These are phyloP conservation scores for Scalopus aquaticus DNA, from an alignment of 2,113 vertebrate species.

Conservation along the genomic window DNA sequence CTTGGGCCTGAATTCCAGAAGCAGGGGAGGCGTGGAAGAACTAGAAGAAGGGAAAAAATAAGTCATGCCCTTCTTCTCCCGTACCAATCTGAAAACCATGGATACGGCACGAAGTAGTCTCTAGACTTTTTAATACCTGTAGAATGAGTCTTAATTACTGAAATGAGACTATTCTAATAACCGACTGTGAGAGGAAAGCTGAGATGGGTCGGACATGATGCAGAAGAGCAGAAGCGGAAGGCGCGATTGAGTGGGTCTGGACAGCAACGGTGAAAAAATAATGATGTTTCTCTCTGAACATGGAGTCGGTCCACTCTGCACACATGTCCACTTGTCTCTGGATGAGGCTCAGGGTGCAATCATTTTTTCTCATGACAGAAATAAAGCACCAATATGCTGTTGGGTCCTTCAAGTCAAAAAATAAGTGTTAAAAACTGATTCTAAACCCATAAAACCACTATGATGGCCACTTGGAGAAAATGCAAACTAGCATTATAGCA, in stretches of 20 bases:
- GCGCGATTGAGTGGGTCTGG: background rate
- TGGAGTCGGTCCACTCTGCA: background rate
- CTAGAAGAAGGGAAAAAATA: background rate
- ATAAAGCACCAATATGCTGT: background rate
- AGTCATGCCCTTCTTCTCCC: background rate
- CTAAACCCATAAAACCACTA: background rate
- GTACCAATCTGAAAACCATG: background rate
- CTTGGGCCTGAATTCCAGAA: background rate
- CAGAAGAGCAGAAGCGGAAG: background rate
- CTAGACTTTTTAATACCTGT: background rate
- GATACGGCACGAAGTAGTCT: background rate
- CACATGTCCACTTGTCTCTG: background rate
- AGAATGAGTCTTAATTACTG: background rate
- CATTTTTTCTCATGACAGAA: background rate
- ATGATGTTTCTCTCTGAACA: background rate
- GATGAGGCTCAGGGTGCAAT: background rate
- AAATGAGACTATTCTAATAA: constrained; percentile 1
- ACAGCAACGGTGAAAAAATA: background rate
- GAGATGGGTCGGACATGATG: background rate
- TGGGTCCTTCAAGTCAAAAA: background rate
- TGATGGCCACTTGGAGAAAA: background rate
- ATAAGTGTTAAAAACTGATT: background rate
- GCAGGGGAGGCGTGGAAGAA: background rate
- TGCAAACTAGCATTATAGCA: background rate
- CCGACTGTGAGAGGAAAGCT: background rate